Conservation (phyloP, 2,113 vertebrate genomes). For the Elephas maximus region DNA sequence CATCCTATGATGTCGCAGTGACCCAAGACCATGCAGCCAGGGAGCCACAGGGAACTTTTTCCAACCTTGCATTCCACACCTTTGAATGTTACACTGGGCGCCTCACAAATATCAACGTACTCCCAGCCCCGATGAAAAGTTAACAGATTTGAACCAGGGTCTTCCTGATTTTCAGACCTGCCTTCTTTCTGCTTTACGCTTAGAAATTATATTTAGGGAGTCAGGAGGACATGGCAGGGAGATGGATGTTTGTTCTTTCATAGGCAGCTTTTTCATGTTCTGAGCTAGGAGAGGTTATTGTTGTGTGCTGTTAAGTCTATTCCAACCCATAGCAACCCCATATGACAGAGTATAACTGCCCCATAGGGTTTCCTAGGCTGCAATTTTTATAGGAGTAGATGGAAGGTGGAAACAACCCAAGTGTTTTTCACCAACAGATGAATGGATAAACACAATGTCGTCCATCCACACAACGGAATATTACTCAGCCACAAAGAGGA, state of each 20-base stretch:
- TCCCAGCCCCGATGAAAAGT: not conserved
- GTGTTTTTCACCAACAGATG: too few species aligned
- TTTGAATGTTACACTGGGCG: not conserved
- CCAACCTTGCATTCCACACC: not conserved
- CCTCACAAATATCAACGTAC: not conserved
- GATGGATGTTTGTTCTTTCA: fast-evolving
- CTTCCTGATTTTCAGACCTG: not conserved
- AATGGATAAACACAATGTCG: too few species aligned
- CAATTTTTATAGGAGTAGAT: too few species aligned
- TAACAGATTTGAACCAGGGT: not conserved
- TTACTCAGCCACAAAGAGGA: too few species aligned
- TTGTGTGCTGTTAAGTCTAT: too few species aligned
- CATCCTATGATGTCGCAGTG: fast-evolving
- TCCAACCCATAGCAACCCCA: too few species aligned
- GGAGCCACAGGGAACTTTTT: fast-evolving
- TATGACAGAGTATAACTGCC: too few species aligned
- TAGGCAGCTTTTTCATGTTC: not conserved
- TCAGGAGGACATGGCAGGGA: fast-evolving
- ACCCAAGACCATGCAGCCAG: fast-evolving
- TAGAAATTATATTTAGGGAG: not conserved
- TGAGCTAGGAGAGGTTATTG: not conserved
- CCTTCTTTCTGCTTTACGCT: not conserved
- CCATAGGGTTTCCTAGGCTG: too few species aligned
- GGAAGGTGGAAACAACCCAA: too few species aligned
- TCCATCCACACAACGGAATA: too few species aligned